Conservation (phyloP, 1,140 invertebrate genomes). For the Euwallacea similis region DNA sequence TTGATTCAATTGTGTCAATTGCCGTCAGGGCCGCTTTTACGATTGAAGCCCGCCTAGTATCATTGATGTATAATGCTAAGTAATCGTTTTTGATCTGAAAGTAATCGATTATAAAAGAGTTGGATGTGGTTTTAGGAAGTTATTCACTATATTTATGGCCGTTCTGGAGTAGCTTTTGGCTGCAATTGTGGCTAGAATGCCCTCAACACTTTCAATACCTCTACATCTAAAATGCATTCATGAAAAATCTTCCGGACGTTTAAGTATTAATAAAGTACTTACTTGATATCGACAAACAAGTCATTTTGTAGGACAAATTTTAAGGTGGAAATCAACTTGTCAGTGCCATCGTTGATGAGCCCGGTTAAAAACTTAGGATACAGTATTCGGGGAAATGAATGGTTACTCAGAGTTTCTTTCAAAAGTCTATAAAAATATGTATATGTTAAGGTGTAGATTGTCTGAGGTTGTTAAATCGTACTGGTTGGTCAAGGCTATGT, state of each 20-base stretch:
- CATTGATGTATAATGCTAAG: not conserved
- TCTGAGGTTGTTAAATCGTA: conserved; percentile 1
- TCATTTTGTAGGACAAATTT: not conserved
- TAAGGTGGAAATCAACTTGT: not conserved
- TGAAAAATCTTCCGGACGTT: not conserved
- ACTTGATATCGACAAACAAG: not conserved
- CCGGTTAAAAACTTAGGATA: not conserved
- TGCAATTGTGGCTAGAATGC: not conserved
- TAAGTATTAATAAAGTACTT: not conserved
- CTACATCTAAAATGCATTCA: conserved; percentile 10
- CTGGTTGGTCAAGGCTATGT: not conserved
- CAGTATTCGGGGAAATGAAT: conserved; percentile 2
- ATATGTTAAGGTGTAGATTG: not conserved
- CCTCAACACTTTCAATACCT: not conserved
- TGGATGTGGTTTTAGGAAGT: not conserved
- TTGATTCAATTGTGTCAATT: not conserved
- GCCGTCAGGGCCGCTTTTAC: not conserved
- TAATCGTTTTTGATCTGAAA: not conserved
- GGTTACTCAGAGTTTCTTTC: not conserved
- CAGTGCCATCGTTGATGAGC: conserved; percentile 3
- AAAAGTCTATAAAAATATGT: not conserved
- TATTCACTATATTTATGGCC: not conserved
- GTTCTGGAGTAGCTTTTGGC: not conserved
- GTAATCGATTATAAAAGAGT: not conserved
- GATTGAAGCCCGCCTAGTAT: not conserved